These are phyloP conservation scores for Celastrina argiolus DNA, from an alignment of 2,888 invertebrate species.

Conservation along the genomic window DNA sequence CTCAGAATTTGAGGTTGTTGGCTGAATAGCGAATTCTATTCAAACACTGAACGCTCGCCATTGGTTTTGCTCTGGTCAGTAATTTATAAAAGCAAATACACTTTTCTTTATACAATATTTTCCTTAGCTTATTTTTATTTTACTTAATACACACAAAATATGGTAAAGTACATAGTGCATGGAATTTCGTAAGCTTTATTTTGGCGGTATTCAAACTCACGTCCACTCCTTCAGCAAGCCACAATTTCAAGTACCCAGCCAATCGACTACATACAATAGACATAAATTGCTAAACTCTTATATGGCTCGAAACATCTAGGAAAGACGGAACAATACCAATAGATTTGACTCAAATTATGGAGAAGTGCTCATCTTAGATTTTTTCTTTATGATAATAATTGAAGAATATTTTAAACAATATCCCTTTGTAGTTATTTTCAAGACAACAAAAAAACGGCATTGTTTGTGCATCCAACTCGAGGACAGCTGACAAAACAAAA, in stretches of 20 bases:
- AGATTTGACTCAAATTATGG: not conserved
- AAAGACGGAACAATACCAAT: not conserved
- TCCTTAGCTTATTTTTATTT: not conserved
- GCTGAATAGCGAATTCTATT: slow-evolving; percentile 25
- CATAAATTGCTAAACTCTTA: not conserved
- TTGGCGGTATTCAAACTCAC: too few relatives aligned
- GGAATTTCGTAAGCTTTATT: not conserved
- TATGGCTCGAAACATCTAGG: not conserved
- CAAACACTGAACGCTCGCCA: slow-evolving; percentile 24
- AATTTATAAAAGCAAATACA: slow-evolving; percentile 31
- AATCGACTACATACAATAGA: not conserved
- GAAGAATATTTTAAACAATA: not conserved
- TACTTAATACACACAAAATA: not conserved
- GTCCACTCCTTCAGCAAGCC: not conserved
- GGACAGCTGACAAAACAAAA: slow-evolving; percentile 33
- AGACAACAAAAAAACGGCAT: not conserved
- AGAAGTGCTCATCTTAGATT: not conserved
- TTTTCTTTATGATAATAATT: not conserved
- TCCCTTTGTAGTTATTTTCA: slow-evolving; percentile 3
- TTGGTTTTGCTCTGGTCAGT: slow-evolving; percentile 29
- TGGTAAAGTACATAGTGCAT: too few relatives aligned
- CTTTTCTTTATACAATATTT: slow-evolving; percentile 23
- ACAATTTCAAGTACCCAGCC: not conserved
- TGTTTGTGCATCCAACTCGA: not conserved
- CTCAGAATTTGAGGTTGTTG: slow-evolving; percentile 24